Conservation (phyloP, 1,140 invertebrate genomes). For the Neodiprion pinetum region DNA sequence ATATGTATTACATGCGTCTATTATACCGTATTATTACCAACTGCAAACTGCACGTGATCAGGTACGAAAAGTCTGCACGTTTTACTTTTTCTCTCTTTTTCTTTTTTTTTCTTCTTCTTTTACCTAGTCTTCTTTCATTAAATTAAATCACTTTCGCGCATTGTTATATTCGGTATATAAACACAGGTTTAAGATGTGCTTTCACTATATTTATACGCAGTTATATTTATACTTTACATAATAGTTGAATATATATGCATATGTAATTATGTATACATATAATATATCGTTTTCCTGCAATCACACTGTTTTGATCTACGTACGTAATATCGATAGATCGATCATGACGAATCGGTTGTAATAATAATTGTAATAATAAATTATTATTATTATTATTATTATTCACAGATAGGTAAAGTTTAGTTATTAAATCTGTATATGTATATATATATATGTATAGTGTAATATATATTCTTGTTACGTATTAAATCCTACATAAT, state of each 20-base stretch:
- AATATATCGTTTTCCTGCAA: neutral
- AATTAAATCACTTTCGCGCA: too few relatives aligned
- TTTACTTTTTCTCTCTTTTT: constrained; percentile 14
- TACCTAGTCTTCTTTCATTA: constrained; percentile 23
- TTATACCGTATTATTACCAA: too few relatives aligned
- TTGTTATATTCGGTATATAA: too few relatives aligned
- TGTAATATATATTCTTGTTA: neutral
- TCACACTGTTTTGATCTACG: neutral
- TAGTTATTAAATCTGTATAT: neutral
- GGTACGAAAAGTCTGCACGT: neutral
- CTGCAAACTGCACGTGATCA: too few relatives aligned
- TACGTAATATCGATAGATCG: neutral
- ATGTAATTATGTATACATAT: neutral
- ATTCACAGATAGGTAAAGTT: too few relatives aligned
- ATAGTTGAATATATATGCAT: neutral
- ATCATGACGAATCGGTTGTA: neutral
- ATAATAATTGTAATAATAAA: too few relatives aligned
- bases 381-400: too few relatives aligned
- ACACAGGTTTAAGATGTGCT: too few relatives aligned
- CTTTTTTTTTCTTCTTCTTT: constrained; percentile 36
- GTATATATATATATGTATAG: neutral
- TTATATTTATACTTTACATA: neutral
- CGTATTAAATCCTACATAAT: neutral
- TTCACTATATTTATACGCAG: too few relatives aligned
- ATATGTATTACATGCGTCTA: too few relatives aligned